phyloP scores from a whole-genome alignment of 2,113 vertebrate genomes.

The Myrmecophaga tridactyla region DNA sequence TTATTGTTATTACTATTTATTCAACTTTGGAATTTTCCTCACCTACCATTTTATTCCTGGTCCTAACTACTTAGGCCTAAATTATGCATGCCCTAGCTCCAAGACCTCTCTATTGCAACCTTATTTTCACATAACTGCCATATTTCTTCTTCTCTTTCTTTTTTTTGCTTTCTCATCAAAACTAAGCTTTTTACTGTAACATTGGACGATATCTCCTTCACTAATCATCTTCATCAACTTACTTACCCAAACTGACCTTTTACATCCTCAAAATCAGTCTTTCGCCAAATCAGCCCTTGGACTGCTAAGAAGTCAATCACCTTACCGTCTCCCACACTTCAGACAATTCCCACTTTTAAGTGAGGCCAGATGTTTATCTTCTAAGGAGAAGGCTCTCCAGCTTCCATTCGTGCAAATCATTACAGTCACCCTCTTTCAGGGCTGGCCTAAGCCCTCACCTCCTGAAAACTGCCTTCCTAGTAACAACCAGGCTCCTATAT shows the following conservation, averaged over 20 bases:
- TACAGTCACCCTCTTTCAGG: background rate
- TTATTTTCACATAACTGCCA: background rate
- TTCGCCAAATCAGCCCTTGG: background rate
- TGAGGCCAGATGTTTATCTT: slow-evolving; percentile 17
- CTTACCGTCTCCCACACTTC: background rate
- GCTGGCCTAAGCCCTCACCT: slow-evolving; percentile 28
- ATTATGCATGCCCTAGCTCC: background rate
- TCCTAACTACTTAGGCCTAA: background rate
- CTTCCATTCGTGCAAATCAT: slow-evolving; percentile 32
- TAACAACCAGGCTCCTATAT: background rate
- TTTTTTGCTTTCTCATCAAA: background rate
- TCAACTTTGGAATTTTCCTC: background rate
- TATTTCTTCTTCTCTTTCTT: background rate
- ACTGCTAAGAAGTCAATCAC: background rate
- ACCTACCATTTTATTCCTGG: background rate
- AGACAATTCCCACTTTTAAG: slow-evolving; percentile 13
- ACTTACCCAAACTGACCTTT: slow-evolving; percentile 16
- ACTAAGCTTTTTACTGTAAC: background rate
- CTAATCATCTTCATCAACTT: background rate
- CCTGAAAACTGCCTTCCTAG: slow-evolving; percentile 37
- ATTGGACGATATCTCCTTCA: background rate
- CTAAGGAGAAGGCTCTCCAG: background rate
- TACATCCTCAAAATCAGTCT: slow-evolving; percentile 12
- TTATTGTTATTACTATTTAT: background rate
- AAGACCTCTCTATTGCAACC: background rate